These are phyloP conservation scores for Bos javanicus DNA, from an alignment of 2,113 vertebrate species.

Conservation along the genomic window DNA sequence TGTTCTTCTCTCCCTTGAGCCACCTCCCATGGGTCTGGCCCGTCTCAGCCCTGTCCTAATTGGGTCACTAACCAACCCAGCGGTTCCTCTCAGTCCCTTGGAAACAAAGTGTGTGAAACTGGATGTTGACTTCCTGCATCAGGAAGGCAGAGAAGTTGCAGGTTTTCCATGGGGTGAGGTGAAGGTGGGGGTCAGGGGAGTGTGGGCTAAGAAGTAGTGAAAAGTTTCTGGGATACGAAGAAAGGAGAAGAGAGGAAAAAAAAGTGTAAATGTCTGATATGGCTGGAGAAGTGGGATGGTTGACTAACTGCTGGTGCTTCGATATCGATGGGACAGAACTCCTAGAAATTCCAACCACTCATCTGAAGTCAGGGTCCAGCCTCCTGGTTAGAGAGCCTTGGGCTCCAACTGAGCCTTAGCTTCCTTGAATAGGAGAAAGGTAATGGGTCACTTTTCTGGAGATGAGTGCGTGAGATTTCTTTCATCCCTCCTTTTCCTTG, in stretches of 20 bases:
- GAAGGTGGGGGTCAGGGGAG: fast-evolving
- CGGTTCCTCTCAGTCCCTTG: background rate
- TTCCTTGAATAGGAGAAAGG: background rate
- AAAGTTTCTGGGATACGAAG: background rate
- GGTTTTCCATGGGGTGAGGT: background rate
- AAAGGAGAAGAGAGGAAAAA: background rate
- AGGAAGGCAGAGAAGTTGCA: background rate
- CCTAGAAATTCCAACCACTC: background rate
- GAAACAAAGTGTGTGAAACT: background rate
- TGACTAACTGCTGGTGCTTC: background rate
- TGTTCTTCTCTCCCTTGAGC: background rate
- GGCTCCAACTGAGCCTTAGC: background rate
- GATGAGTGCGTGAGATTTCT: background rate
- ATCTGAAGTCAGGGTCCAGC: background rate
- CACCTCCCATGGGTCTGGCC: no score
- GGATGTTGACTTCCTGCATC: background rate
- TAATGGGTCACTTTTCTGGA: background rate
- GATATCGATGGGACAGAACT: background rate
- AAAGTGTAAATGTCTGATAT: background rate
- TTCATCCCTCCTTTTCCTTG: background rate
- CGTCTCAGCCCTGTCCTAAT: background rate
- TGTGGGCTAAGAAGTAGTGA: background rate
- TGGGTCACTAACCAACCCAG: background rate
- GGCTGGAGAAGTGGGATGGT: background rate
- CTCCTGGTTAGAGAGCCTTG: background rate